phyloP scores from a whole-genome alignment of 2,797 vertebrate species.

The Diglossa cyanea region DNA sequence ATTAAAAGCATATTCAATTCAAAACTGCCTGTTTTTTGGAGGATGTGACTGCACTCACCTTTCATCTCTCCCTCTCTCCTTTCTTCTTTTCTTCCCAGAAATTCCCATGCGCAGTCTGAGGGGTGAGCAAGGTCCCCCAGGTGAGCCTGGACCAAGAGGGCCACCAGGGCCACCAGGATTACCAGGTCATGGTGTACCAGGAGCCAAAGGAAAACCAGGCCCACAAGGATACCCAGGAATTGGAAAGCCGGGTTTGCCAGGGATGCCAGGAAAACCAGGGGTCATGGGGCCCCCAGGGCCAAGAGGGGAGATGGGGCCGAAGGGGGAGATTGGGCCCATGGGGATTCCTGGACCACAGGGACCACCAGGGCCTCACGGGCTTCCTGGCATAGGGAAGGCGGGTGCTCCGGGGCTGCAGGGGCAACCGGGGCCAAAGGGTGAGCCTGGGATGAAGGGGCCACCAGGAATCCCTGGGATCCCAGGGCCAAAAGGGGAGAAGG shows the following conservation, averaged over 20 bases:
- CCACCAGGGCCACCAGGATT: slow-evolving; percentile 87
- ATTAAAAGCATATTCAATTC: not conserved
- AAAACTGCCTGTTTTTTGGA: not conserved
- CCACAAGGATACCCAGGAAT: slow-evolving; percentile 89
- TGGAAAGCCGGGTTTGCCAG: slow-evolving; percentile 94
- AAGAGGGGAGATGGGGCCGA: slow-evolving; percentile 88
- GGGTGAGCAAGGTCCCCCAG: slow-evolving; percentile 87
- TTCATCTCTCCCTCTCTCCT: not conserved
- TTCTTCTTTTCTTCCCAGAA: slow-evolving; percentile 52
- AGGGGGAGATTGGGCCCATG: slow-evolving; percentile 84
- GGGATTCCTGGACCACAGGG: slow-evolving; percentile 89
- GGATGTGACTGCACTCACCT: not conserved
- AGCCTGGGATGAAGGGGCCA: slow-evolving; percentile 88
- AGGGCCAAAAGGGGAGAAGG: slow-evolving; percentile 89
- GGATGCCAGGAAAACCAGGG: slow-evolving; percentile 93
- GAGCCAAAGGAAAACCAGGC: slow-evolving; percentile 90
- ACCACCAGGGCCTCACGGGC: slow-evolving; percentile 88
- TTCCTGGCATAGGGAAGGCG: slow-evolving; percentile 87
- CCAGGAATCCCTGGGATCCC: slow-evolving; percentile 82
- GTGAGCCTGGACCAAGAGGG: slow-evolving; percentile 85
- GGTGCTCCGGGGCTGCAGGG: slow-evolving; percentile 90
- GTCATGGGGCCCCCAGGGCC: slow-evolving; percentile 84
- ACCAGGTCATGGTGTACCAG: slow-evolving; percentile 88
- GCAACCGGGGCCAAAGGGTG: slow-evolving; percentile 83
- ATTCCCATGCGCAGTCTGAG: slow-evolving; percentile 79